These are phyloP conservation scores for Quadroppia sp. DNA, from an alignment of 2,888 invertebrate genomes.

Conservation along the genomic window DNA sequence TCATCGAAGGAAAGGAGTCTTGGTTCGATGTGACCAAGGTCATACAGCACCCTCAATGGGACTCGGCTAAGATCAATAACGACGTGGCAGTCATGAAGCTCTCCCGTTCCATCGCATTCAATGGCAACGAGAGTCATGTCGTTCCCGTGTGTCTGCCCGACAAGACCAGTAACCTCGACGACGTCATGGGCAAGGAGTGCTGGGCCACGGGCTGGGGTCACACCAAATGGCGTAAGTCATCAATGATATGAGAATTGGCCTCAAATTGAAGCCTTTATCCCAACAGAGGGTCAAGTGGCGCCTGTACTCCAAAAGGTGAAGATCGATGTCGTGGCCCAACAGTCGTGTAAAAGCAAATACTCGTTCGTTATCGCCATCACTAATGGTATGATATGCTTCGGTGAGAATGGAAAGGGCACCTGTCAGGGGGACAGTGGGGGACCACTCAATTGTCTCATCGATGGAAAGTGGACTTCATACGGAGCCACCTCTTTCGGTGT, in stretches of 20 bases:
- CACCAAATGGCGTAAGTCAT: slow-evolving; percentile 35
- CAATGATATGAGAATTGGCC: background rate
- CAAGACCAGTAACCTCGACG: background rate
- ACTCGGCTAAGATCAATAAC: slow-evolving; percentile 10
- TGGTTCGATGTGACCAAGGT: background rate
- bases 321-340: background rate
- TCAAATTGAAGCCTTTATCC: background rate
- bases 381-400: slow-evolving; percentile 23
- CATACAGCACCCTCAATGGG: slow-evolving; percentile 23
- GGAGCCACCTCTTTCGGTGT: slow-evolving; percentile 33
- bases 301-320: slow-evolving; percentile 26
- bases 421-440: slow-evolving; percentile 43
- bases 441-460: slow-evolving; percentile 41
- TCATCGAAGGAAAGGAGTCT: slow-evolving; percentile 3
- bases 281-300: slow-evolving; percentile 16
- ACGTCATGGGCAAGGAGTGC: background rate
- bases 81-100: slow-evolving; percentile 32
- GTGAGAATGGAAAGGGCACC: background rate
- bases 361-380: slow-evolving; percentile 11
- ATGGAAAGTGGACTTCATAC: slow-evolving; percentile 28
- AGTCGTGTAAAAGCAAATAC: background rate
- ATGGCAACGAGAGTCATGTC: slow-evolving; percentile 14
- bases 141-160: slow-evolving; percentile 15
- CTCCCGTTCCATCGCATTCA: slow-evolving; percentile 10
- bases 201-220: slow-evolving; percentile 38